Percentiles rank a stretch among this genome's conserved stretches.
phyloP scores from a whole-genome alignment of 92 coral and sea anemone genomes.

The Actinernus sp. region DNA sequence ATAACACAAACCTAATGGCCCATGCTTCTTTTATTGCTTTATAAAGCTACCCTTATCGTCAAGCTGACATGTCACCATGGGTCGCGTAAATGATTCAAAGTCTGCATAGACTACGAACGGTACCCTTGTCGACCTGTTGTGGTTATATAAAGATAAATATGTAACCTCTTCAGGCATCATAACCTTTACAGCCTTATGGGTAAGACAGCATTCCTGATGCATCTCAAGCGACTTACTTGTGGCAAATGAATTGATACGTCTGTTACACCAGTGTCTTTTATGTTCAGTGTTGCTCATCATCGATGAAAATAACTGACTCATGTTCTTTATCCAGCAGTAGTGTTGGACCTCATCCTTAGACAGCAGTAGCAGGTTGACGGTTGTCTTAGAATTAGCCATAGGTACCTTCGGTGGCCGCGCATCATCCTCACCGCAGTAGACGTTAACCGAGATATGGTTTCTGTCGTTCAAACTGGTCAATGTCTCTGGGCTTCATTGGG shows the following conservation, averaged over 20 bases:
- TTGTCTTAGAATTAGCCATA: not conserved
- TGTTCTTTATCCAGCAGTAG: constrained; percentile 46
- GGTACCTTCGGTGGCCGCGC: constrained; percentile 18
- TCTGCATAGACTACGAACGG: constrained; percentile 68
- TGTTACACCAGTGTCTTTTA: constrained; percentile 2
- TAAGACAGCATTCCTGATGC: constrained; percentile 9
- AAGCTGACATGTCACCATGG: not conserved
- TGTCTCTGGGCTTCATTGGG: constrained; percentile 24
- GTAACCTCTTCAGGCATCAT: constrained; percentile 32
- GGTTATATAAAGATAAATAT: constrained; percentile 3
- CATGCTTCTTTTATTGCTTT: constrained; percentile 42
- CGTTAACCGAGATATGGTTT: constrained; percentile 25
- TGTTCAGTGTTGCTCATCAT: constrained; percentile 5
- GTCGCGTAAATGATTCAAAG: constrained; percentile 47
- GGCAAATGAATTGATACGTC: constrained; percentile 19
- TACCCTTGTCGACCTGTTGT: constrained; percentile 21
- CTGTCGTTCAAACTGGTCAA: constrained; percentile 31
- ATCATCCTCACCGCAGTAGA: constrained; percentile 18
- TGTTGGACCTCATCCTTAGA: constrained; percentile 31
- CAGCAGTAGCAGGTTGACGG: constrained; percentile 16
- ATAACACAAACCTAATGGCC: constrained; percentile 41
- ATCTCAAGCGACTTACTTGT: constrained; percentile 9
- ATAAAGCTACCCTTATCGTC: constrained; percentile 36
- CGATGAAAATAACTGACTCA: constrained; percentile 1
- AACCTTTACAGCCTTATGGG: constrained; percentile 1